These are phyloP conservation scores for Galemys pyrenaicus DNA, from an alignment of 2,113 vertebrate genomes.

Conservation along the genomic window DNA sequence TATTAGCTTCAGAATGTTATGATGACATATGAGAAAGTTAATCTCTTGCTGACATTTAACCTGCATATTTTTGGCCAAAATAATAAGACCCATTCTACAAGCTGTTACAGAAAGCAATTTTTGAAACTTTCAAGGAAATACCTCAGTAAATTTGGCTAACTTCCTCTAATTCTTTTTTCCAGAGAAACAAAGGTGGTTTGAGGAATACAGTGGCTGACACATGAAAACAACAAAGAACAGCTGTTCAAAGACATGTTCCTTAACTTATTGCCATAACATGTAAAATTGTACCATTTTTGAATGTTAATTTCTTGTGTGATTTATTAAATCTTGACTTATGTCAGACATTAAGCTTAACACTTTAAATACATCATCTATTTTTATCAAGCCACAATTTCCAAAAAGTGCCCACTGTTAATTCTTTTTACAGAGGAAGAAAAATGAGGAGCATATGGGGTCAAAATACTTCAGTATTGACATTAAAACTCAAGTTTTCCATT, in stretches of 20 bases:
- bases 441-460: neutral
- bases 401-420: neutral
- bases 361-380: constrained; percentile 6
- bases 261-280: neutral
- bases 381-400: neutral
- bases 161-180: neutral
- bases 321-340: neutral
- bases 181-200: neutral
- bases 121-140: constrained; percentile 46
- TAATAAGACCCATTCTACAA: constrained; percentile 42
- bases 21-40: constrained; percentile 51
- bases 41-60: constrained; percentile 65
- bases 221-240: neutral
- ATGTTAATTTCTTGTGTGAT: neutral
- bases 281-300: neutral
- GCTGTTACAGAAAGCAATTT: constrained; percentile 17
- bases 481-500: neutral
- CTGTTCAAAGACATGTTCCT: neutral
- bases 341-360: neutral
- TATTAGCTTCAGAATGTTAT: constrained; percentile 47
- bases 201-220: neutral
- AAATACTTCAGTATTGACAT: neutral
- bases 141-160: constrained; percentile 34
- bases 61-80: constrained; percentile 53
- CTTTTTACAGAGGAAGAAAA: neutral